A percentile compares a stretch with the other conserved stretches of the same genome.
These are phyloP conservation scores for Spongilla lacustris DNA, from an alignment of 37 sponge, comb jelly and placozoan genomes.

Conservation along the genomic window DNA sequence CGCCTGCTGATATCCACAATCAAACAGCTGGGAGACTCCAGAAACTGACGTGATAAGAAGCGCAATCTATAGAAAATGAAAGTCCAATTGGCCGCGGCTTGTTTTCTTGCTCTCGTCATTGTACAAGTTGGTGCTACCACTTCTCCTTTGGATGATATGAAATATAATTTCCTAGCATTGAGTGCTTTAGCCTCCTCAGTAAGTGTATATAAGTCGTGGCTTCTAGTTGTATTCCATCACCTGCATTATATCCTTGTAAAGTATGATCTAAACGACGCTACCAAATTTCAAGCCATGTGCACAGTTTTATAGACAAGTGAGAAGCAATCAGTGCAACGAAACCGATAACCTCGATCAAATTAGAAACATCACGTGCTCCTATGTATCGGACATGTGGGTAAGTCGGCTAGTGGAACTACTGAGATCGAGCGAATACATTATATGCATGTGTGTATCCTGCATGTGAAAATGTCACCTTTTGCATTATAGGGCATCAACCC, in stretches of 20 bases:
- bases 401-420: background rate
- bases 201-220: background rate
- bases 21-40: too few relatives aligned
- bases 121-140: background rate
- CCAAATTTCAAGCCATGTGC: background rate
- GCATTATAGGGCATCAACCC: too few relatives aligned
- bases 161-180: background rate
- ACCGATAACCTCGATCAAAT: background rate
- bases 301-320: background rate
- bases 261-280: background rate
- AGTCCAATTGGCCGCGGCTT: background rate
- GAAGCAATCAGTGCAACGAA: background rate
- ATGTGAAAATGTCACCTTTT: too few relatives aligned
- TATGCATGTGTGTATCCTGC: too few relatives aligned
- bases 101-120: background rate
- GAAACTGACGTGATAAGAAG: too few relatives aligned
- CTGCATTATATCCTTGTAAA: background rate
- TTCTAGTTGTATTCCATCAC: background rate
- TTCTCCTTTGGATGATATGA: background rate
- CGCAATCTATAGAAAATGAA: background rate
- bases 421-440: too few relatives aligned
- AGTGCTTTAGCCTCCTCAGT: background rate
- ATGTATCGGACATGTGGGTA: background rate
- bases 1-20: too few relatives aligned
- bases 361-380: background rate